Evolutionary conservation across 2,797 vertebrate genomes (phyloP), one percentile per base, ranked within the genome.

Genomic region (Leptatherina wallacei): DNA sequence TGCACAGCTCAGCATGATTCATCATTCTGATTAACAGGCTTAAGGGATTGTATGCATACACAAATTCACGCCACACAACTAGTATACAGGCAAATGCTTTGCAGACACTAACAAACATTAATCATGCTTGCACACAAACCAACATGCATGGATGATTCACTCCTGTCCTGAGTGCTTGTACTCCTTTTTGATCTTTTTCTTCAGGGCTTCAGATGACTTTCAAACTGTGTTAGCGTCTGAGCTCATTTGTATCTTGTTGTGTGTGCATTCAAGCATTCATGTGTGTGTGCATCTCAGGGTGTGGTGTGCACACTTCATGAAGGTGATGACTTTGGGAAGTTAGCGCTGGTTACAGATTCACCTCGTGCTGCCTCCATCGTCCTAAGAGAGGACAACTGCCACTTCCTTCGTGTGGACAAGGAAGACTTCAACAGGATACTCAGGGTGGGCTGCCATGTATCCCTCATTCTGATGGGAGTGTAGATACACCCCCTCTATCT

Each of bases 391-490:
- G 98, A 99, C 90, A 97, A 98, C 88, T 99, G 97, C 88, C 97
- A 99, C 93, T 99, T 99, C 92, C 89, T 99, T 65, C 95, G 98
- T 59, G 98, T 99, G 18, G 98, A 99, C 90, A 99, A 99, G 85
- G 98, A 99, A 76, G 98, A 99, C 90, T 99, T 99, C 91, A 99
- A 99, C 92, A 94, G 98, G 86, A 98, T 99, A 90, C 94, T 99
- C 66, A 96, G 97, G 95, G 98, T 99, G 86, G 22, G 77, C 20
- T 4, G 42, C 65, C n/a, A 29, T n/a, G 59, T 16, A 24, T 36
- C 27, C 18, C 35, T 9, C 16, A 35, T 7, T 51, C 9, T 71
- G 29, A 55, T 29, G 0, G 4, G 54, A 56, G 4, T 24, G 32
- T 16, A 64, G 18, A 72, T 13, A 40, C 71, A 24, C 4, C 12